A percentile compares a stretch with the other conserved stretches of the same genome.
Evolutionary conservation across 2,797 vertebrate species (phyloP).

Genomic region (Miichthys miiuy): DNA sequence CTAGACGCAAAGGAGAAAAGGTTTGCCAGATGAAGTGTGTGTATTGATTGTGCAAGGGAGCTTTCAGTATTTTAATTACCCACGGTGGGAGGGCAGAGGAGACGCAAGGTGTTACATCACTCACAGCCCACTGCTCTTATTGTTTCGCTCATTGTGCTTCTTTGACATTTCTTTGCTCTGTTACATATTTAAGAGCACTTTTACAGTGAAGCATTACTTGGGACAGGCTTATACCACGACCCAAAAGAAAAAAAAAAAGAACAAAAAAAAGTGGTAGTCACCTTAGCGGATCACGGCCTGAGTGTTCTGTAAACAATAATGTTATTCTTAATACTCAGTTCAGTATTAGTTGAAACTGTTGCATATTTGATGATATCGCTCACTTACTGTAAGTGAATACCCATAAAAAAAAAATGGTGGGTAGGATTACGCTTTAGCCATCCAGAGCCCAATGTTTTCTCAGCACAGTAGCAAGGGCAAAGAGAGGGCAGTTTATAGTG

Average conservation of each 20-base stretch:
- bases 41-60: slow-evolving; percentile 67
- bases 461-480: slow-evolving; percentile 61
- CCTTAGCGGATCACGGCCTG: slow-evolving; percentile 45
- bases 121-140: slow-evolving; percentile 30
- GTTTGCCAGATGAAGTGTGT: slow-evolving; percentile 45
- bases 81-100: slow-evolving; percentile 45
- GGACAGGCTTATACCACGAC: slow-evolving; percentile 22
- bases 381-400: slow-evolving; percentile 59
- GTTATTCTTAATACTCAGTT: slow-evolving; percentile 64
- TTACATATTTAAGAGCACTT: slow-evolving; percentile 42
- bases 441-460: slow-evolving; percentile 58
- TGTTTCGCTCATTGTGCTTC: slow-evolving; percentile 51
- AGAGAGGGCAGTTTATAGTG: slow-evolving; percentile 30
- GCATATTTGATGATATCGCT: slow-evolving; percentile 70
- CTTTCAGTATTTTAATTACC: slow-evolving; percentile 74
- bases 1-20: slow-evolving; percentile 37
- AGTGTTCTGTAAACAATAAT: slow-evolving; percentile 61
- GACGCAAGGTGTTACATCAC: slow-evolving; percentile 55
- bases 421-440: slow-evolving; percentile 53
- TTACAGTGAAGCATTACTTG: slow-evolving; percentile 1
- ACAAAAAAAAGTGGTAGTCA: slow-evolving; percentile 40
- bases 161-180: slow-evolving; percentile 54
- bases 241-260: slow-evolving; percentile 23
- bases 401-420: slow-evolving; percentile 34
- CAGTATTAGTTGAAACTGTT: slow-evolving; percentile 73